These are phyloP conservation scores for Chrysolina americana DNA, from an alignment of 2,888 invertebrate species.

Conservation along the genomic window DNA sequence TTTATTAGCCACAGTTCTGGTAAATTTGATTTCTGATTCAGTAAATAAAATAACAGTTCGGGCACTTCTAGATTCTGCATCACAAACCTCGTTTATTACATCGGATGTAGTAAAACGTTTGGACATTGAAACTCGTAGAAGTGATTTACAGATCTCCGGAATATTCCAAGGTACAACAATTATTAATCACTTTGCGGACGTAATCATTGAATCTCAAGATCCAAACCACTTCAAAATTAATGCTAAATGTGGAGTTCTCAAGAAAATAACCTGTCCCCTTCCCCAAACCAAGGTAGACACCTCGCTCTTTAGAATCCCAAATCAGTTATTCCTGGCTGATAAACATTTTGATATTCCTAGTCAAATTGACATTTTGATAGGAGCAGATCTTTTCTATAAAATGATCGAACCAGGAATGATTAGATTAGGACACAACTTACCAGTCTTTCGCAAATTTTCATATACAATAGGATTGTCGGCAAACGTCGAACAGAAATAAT, in stretches of 20 bases:
- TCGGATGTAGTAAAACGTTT: background rate
- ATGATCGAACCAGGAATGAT: too few species aligned
- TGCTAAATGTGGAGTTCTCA: conserved; percentile 29
- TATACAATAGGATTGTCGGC: too few species aligned
- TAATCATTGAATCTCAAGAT: background rate
- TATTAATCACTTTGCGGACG: conserved; percentile 2
- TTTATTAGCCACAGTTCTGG: conserved; percentile 21
- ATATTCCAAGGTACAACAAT: conserved; percentile 10
- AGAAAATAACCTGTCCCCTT: conserved; percentile 29
- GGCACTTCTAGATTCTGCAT: conserved; percentile 27
- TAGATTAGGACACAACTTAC: too few species aligned
- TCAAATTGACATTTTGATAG: too few species aligned
- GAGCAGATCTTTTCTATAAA: too few species aligned
- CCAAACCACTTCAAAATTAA: too few species aligned
- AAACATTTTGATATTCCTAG: conserved; percentile 16
- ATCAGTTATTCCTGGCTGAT: too few species aligned
- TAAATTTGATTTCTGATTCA: conserved; percentile 13
- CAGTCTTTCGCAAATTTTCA: too few species aligned
- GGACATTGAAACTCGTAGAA: background rate
- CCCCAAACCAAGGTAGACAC: conserved; percentile 15
- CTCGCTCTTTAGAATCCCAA: background rate
- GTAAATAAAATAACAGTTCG: background rate
- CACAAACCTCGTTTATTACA: conserved; percentile 28
- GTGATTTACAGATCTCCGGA: conserved; percentile 23
- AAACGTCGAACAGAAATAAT: too few species aligned